Evolutionary conservation across 2,888 invertebrate species (phyloP).

Genomic region (Eudasyphora cyanicolor): DNA sequence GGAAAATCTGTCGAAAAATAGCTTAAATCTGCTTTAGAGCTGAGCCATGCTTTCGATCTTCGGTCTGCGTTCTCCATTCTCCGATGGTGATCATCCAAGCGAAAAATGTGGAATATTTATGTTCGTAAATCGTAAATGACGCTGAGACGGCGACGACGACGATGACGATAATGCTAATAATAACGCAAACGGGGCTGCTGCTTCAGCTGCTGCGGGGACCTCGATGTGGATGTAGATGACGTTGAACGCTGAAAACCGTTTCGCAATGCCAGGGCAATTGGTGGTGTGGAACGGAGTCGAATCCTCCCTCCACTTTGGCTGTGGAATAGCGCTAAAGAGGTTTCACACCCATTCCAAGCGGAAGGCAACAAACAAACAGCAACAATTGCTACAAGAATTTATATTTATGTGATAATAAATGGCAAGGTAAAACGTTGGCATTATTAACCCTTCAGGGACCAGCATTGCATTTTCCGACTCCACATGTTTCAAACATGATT

Average conservation of each 20-base stretch:
- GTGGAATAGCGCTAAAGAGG: conserved; percentile 27
- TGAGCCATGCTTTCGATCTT: too few species aligned
- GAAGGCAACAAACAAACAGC: background rate
- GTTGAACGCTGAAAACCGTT: conserved; percentile 34
- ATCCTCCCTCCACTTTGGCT: conserved; percentile 22
- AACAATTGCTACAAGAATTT: conserved; percentile 41
- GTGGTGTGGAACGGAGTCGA: too few species aligned
- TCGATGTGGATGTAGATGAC: background rate
- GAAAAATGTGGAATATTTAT: conserved; percentile 33
- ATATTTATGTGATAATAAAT: conserved; percentile 54
- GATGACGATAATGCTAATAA: conserved; percentile 8
- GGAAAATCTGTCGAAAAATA: conserved; percentile 31
- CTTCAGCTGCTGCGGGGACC: background rate
- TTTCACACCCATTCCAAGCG: conserved; percentile 51
- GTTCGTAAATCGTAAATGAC: conserved; percentile 42
- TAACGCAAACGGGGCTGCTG: background rate
- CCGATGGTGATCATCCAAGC: conserved; percentile 3
- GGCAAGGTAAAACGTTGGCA: conserved; percentile 43
- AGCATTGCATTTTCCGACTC: background rate
- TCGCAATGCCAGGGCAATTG: conserved; percentile 39
- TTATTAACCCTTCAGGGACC: conserved; percentile 52
- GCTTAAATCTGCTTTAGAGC: background rate
- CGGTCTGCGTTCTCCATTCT: background rate
- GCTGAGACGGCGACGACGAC: conserved; percentile 22
- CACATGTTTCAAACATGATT: too few species aligned